A percentile compares a stretch with the other conserved stretches of the same genome.
Evolutionary conservation across 2,113 vertebrate species (phyloP).

Genomic region (Rhegmatorhina hoffmannsi): DNA sequence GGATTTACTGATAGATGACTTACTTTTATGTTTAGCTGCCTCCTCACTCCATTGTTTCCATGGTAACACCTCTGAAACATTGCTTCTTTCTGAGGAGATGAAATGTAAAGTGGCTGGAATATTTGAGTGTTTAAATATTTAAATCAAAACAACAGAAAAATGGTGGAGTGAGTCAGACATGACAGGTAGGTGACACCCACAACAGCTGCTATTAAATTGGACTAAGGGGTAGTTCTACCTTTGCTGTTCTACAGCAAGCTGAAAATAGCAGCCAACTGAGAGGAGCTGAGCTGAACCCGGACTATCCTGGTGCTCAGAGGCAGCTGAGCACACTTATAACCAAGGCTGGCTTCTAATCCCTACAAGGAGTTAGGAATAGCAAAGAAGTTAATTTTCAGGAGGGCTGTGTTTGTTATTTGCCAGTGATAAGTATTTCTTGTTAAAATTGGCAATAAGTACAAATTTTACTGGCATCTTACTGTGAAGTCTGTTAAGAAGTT

Average conservation of each 20-base stretch:
- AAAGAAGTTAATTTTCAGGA: not conserved
- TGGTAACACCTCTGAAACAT: constrained; percentile 76
- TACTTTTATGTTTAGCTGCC: constrained; percentile 72
- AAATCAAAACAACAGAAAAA: constrained; percentile 61
- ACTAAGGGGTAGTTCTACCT: rapidly evolving
- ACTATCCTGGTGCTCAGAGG: not conserved
- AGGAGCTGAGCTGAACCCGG: not conserved
- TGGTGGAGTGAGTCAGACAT: constrained; percentile 35
- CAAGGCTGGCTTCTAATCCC: not conserved
- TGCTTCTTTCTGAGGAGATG: constrained; percentile 72
- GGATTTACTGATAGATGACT: constrained; percentile 68
- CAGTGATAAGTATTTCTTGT: not conserved
- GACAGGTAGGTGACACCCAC: constrained; percentile 20
- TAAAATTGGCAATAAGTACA: not conserved
- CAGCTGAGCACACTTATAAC: not conserved
- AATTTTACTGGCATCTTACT: not conserved
- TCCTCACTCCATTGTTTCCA: constrained; percentile 74
- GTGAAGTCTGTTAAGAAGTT: not conserved
- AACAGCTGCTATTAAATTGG: not conserved
- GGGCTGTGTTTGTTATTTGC: not conserved
- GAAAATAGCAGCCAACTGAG: not conserved
- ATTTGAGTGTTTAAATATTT: constrained; percentile 70
- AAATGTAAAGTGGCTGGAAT: constrained; percentile 73
- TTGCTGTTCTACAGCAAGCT: not conserved
- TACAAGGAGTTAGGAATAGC: not conserved